Conservation (phyloP, 2,113 vertebrate species). For the Aix galericulata region DNA sequence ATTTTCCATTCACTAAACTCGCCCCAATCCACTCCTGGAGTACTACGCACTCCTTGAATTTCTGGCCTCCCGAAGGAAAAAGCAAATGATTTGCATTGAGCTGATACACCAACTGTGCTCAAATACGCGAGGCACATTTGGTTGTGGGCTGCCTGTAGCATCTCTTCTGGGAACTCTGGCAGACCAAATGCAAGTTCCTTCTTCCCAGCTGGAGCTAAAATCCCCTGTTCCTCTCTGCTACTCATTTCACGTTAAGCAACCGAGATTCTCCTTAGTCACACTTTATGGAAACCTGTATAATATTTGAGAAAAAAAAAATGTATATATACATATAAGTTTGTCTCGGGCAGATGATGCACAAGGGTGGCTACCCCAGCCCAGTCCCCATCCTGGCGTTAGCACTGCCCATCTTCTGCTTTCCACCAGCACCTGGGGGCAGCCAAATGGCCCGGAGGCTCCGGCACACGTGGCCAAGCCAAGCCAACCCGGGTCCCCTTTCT, state of each 20-base stretch:
- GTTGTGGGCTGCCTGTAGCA: neutral
- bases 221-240: neutral
- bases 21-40: neutral
- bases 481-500: neutral
- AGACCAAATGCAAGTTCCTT: neutral
- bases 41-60: neutral
- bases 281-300: neutral
- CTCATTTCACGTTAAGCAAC: neutral
- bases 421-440: neutral
- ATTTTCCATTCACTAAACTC: neutral
- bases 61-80: neutral
- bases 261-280: neutral
- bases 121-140: neutral
- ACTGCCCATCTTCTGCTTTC: neutral
- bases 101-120: neutral
- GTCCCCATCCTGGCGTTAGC: neutral
- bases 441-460: fast-evolving
- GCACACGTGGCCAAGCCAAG: fast-evolving
- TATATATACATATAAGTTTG: too few relatives aligned
- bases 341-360: neutral
- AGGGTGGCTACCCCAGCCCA: neutral
- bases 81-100: neutral
- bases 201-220: neutral
- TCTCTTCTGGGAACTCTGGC: neutral
- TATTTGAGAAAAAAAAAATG: too few relatives aligned